These are phyloP conservation scores for Bugulina stolonifera DNA, from an alignment of 2,888 invertebrate genomes.

Conservation along the genomic window DNA sequence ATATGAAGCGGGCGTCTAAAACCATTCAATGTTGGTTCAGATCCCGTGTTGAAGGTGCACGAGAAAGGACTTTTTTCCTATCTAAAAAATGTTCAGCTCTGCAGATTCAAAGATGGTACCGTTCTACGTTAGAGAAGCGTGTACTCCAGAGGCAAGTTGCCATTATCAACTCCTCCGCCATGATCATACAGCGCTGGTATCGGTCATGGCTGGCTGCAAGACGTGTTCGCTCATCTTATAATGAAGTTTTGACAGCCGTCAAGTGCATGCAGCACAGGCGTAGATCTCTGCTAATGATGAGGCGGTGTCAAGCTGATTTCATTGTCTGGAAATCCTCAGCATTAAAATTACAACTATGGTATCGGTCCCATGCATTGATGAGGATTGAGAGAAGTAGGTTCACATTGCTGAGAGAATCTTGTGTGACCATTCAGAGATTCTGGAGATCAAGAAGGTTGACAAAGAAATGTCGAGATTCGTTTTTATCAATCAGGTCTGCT, in stretches of 20 bases:
- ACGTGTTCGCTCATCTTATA: not conserved
- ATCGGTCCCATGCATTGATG: not conserved
- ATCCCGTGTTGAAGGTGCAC: no score
- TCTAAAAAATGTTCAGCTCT: not conserved
- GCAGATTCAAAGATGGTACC: not conserved
- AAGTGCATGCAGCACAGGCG: not conserved
- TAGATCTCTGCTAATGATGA: not conserved
- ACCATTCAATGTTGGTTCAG: no score
- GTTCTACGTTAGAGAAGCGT: no score
- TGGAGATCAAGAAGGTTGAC: not conserved
- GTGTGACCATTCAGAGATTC: conserved; percentile 23
- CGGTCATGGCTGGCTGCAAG: not conserved
- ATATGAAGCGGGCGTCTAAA: no score
- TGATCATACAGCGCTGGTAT: not conserved
- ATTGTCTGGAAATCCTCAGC: not conserved
- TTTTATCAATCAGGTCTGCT: not conserved
- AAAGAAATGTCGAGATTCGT: not conserved
- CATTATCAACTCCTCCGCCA: no score
- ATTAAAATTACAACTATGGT: not conserved
- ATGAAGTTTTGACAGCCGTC: not conserved
- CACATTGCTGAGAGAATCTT: conserved; percentile 24
- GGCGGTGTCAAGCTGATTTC: not conserved
- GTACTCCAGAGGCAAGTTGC: no score
- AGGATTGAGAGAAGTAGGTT: conserved; percentile 22
- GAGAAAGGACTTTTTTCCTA: no score